Percentiles rank a stretch among this genome's conserved stretches.
These are phyloP conservation scores for Phallusia fumigata DNA, from an alignment of 23 tunicate genomes.

Conservation along the genomic window DNA sequence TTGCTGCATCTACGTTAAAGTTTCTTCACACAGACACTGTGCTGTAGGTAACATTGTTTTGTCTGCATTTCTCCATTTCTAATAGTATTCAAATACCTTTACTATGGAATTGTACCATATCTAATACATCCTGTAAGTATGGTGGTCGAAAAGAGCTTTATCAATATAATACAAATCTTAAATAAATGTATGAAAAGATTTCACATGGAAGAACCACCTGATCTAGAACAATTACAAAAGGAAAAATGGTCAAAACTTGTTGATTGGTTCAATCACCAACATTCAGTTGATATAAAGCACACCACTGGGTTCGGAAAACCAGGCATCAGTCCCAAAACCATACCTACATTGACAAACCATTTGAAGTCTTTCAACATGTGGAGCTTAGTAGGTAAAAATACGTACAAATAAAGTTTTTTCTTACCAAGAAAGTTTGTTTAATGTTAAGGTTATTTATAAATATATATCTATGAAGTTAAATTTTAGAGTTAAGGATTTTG, in stretches of 20 bases:
- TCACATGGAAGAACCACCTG: constrained; percentile 63
- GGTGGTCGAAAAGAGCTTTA: too few relatives aligned
- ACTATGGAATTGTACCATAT: too few relatives aligned
- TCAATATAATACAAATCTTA: too few relatives aligned
- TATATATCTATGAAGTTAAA: too few relatives aligned
- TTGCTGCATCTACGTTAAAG: constrained; percentile 36
- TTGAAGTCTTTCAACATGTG: constrained; percentile 52
- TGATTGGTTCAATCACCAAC: constrained; percentile 29
- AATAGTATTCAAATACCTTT: background rate
- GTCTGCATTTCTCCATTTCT: background rate
- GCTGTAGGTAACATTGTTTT: constrained; percentile 20
- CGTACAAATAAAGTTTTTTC: too few relatives aligned
- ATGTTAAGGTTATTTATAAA: too few relatives aligned
- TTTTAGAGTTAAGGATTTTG: too few relatives aligned
- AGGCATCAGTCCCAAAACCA: constrained; percentile 24
- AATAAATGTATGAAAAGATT: too few relatives aligned
- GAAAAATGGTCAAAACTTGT: constrained; percentile 62
- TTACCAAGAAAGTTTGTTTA: too few relatives aligned
- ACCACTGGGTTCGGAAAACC: constrained; percentile 58
- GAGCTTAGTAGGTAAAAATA: constrained; percentile 60
- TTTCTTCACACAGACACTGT: constrained; percentile 77
- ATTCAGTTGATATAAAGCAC: constrained; percentile 27
- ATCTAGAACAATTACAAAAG: constrained; percentile 32
- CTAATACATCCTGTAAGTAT: too few relatives aligned
- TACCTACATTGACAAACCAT: constrained; percentile 23